These are phyloP conservation scores for Microchirus variegatus DNA, from an alignment of 2,797 vertebrate genomes.

Conservation along the genomic window DNA sequence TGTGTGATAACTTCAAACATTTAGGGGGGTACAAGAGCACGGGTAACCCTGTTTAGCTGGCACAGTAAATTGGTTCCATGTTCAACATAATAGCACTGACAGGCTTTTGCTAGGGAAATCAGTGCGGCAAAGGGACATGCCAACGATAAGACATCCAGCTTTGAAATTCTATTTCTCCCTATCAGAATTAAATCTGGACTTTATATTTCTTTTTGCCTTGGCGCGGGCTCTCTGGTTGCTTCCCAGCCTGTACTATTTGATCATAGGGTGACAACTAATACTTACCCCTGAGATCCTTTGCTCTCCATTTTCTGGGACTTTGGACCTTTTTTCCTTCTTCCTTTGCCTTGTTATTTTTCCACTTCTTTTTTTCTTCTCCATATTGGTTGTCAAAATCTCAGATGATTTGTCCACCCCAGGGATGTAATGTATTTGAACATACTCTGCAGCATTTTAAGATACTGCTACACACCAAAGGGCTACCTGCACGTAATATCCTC, in stretches of 20 bases:
- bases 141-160: slow-evolving; percentile 98
- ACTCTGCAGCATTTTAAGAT: slow-evolving; percentile 33
- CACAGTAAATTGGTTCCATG: slow-evolving; percentile 99
- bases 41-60: slow-evolving; percentile 95
- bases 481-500: slow-evolving; percentile 25
- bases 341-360: slow-evolving; percentile 61
- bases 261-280: slow-evolving; percentile 93
- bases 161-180: slow-evolving; percentile 99
- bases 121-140: slow-evolving; percentile 97
- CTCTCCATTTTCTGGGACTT: slow-evolving; percentile 77
- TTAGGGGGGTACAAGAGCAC: slow-evolving; percentile 94
- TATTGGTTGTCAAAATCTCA: slow-evolving; percentile 91
- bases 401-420: slow-evolving; percentile 70
- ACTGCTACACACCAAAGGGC: slow-evolving; percentile 35
- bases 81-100: slow-evolving; percentile 99
- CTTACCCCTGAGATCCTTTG: slow-evolving; percentile 86
- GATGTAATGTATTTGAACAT: slow-evolving; percentile 59
- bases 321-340: slow-evolving; percentile 59
- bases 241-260: slow-evolving; percentile 88
- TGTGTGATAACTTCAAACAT: slow-evolving; percentile 96
- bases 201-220: slow-evolving; percentile 95
- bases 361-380: slow-evolving; percentile 48
- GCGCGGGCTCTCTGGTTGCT: slow-evolving; percentile 82
- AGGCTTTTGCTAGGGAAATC: slow-evolving; percentile 99
- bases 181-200: slow-evolving; percentile 99